Conservation (phyloP, 2,888 invertebrate species). For the Pristionchus japonicus region DNA sequence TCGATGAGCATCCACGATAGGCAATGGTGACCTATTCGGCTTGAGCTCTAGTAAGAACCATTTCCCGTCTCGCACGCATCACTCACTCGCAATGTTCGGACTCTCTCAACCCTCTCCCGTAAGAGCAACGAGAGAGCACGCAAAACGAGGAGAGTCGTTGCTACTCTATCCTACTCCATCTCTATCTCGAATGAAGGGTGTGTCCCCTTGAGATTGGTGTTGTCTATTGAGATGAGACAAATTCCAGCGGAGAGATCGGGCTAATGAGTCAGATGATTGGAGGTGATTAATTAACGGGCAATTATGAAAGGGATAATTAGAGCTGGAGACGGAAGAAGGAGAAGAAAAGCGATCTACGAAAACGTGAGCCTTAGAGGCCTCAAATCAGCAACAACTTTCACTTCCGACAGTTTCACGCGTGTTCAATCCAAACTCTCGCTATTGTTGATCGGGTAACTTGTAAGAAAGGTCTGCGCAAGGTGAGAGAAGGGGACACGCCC, state of each 20-base stretch:
- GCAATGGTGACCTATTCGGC: background rate
- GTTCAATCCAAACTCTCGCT: no score
- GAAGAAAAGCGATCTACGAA: no score
- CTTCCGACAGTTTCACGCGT: no score
- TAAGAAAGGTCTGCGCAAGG: background rate
- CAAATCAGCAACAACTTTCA: no score
- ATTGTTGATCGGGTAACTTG: background rate
- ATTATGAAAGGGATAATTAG: background rate
- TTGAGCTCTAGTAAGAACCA: constrained; percentile 4
- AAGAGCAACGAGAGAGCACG: no score
- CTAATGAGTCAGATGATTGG: background rate
- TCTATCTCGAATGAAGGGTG: background rate
- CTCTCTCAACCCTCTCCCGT: no score
- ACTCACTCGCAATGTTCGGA: no score
- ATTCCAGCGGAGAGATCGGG: background rate
- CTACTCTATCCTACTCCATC: background rate
- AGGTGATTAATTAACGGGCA: background rate
- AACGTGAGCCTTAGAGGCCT: no score
- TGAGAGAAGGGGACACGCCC: constrained; percentile 6
- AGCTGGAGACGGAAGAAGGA: background rate
- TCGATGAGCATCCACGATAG: background rate
- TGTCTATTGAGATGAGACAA: background rate
- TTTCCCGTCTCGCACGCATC: background rate
- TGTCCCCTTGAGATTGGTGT: background rate
- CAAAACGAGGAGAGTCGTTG: no score